Base-by-base conservation (phyloP, 2,888 invertebrate species). In the Drosophila hamatofila region DNA sequence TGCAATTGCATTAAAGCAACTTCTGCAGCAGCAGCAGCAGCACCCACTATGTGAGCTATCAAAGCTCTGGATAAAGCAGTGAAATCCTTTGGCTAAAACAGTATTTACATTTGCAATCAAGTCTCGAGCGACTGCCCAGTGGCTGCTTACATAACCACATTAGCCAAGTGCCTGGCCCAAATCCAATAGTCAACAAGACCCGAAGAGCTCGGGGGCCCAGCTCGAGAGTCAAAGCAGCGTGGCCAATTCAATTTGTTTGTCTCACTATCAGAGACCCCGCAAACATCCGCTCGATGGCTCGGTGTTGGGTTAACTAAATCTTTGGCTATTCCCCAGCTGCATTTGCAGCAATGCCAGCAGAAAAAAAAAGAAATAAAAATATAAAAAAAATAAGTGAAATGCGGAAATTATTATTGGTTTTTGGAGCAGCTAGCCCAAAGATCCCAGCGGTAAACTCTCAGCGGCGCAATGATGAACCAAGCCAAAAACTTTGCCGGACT, bases 321-420 rank as follows among this genome's bases (percentile, higher is more conserved):
- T 81, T 76, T 60, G 62, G 57, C 63, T 68, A 85, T 84, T 84
- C 83, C 84, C 84, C 56, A 67, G 88, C 25, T 83, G 88, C 85
- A 84, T 64, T 81, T 80, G 68, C 75, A 78, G 75, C 79, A 62
- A 70, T 48, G 57, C 52, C 46, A 37, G 35, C 23, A 49, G 14
- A 23, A 23, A 23, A 52, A 55, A 61, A 56, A 54, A 52, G 39
- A 16, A 37, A 42, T 18, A 30, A 18, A 16, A 33, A n/a, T 48
- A 54, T 6, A 42, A 11, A 39, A 18, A 8, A 42, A 12, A 44
- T 23, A 46, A 49, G n/a, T 30, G 39, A 60, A 58, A 72, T 64
- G 75, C 72, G 88, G 76, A 86, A 85, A 86, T 88, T 88, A 88
- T 86, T 86, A 86, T 86, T 86, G 88, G 88, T 86, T 86, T 88